Evolutionary conservation across 2,113 vertebrate genomes (phyloP), one percentile per base, ranked within the genome.

Genomic region (Dendropsophus ebraccatus): DNA sequence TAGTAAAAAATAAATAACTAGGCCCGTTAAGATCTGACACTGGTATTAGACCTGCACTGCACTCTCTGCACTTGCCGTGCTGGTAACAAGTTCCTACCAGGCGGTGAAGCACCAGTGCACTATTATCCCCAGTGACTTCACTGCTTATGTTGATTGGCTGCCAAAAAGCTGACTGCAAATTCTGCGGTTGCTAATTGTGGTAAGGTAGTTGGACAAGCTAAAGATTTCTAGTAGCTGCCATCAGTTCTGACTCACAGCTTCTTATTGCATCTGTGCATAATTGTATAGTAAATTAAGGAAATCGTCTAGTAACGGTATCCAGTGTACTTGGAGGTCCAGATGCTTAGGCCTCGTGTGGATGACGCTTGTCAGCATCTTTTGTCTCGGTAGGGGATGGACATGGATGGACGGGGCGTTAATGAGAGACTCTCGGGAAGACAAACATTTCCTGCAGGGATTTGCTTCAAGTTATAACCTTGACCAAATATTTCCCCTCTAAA

Each of bases 171-270:
- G 73, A 76, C 73, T 49, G 73, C 73, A 52, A 35, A 77, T 77
- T 77, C 74, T 50, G 47, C 47, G 50, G 74, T 77, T 52, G 74
- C 74, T 77, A 77, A 77, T 77, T 77, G 74, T 77, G 50, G 74
- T 77, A 77, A 77, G 74, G 74, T 77, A 52, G 74, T 77, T 77
- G 50, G 45, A 76, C 47, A 77, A 30, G 47, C 73, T 49, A 30
- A 76, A 52, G 74, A 77, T 32, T 54, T 77, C 47, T 77, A 50
- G 47, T 52, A 77, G 47, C 67, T 70, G 67, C 67, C 47, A 77
- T 77, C 74, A 28, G 74, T 77, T 77, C 74, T 77, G 25, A 77
- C 47, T 77, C 74, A 77, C 47, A 30, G 50, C 74, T 77, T 52
- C 74, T 77, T 52, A 30, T 32, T 54, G 74, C 74, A 50, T 76